These are phyloP conservation scores for Xestia rhomboidea DNA, from an alignment of 2,888 invertebrate genomes.

Conservation along the genomic window DNA sequence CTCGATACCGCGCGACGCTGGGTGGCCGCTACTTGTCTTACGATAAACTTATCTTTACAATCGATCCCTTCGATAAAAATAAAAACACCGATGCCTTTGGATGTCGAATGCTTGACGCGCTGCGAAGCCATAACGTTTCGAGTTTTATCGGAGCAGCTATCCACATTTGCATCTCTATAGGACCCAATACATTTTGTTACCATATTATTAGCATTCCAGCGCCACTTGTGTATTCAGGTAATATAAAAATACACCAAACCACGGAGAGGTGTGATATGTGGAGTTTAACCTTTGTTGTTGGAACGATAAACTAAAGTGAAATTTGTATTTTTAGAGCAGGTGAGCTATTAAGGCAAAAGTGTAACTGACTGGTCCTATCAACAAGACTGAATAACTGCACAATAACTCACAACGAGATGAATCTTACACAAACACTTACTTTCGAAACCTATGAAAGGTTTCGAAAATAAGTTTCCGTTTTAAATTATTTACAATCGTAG, in stretches of 20 bases:
- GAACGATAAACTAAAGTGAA: constrained; percentile 14
- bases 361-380: background rate
- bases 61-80: constrained; percentile 89
- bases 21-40: constrained; percentile 91
- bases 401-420: background rate
- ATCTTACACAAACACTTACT: background rate
- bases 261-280: constrained; percentile 53
- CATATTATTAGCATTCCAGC: constrained; percentile 86
- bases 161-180: constrained; percentile 88
- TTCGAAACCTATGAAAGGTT: too few relatives aligned
- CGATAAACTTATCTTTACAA: constrained; percentile 90
- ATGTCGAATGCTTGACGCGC: constrained; percentile 86
- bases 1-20: constrained; percentile 74
- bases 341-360: background rate
- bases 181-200: constrained; percentile 85
- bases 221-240: constrained; percentile 73
- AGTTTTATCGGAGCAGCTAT: constrained; percentile 86
- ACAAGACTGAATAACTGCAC: background rate
- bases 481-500: background rate
- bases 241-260: constrained; percentile 65
- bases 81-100: constrained; percentile 82
- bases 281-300: constrained; percentile 47
- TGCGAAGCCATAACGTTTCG: constrained; percentile 86
- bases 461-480: background rate
- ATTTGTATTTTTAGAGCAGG: constrained; percentile 22